Base-by-base conservation (phyloP, 1,140 invertebrate genomes). In the Drosophila gunungcola region DNA sequence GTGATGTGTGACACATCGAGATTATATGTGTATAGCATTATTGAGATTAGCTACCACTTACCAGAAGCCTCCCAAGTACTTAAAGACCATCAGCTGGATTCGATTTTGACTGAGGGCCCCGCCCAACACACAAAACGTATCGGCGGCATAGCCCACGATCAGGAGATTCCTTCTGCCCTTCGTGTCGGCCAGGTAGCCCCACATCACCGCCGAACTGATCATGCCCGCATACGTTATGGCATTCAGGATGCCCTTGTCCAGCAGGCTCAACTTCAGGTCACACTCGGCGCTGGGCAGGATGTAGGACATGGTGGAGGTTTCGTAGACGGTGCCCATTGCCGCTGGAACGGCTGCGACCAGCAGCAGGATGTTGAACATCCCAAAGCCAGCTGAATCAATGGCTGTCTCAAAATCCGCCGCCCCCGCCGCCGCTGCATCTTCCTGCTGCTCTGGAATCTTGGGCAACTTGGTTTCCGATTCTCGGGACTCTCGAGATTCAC, bases 111-210 rank as follows among this genome's bases (percentile, higher is more conserved):
- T 95, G 45, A 96, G 92, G 29, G 95, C 94, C 3, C 95, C 94
- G 0, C 94, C 76, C 3, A 97, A 75, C 25, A 95, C 96, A 51
- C 95, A 94, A 1, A 97, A 65, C 1, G 94, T 95, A 62, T 97
- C 94, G 1, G 94, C 92, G n/a, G 96, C 86, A 80, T 95, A 96
- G 3, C 96, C 96, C 75, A 94, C 94, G 10, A 96, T 93, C 27
- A 97, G 93, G 29, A 97, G 93, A 39, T 94, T 94, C 52, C 94
- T 93, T 1, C 97, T 93, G 0, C 97, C 97, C 27, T 95, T 93
- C 0, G 95, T 95, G 80, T 98, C 97, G 0, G 96, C 96, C 5
- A 97, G 77, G 60, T 95, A 96, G 9, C 97, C 97, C 97, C 97
- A 97, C 9, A 97, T 72, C 76, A 96, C 94, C 1, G 96, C 96